These are phyloP conservation scores for Lochmaea crataegi DNA, from an alignment of 2,888 invertebrate genomes.

Conservation along the genomic window DNA sequence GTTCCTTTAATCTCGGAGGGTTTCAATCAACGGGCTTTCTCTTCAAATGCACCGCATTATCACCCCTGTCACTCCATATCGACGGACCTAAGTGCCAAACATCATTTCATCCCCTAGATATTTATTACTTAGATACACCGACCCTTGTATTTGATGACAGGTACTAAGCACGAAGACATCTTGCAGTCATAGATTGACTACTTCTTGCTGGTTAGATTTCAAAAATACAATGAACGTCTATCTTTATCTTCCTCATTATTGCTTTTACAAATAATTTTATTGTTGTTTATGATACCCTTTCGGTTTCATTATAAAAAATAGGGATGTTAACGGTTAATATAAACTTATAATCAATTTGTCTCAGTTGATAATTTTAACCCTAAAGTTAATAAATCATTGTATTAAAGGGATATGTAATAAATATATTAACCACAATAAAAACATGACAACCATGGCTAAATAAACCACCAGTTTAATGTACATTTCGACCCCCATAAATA, in stretches of 20 bases:
- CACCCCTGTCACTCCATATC: constrained; percentile 30
- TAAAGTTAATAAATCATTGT: not conserved
- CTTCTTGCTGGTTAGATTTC: not conserved
- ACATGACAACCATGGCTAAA: constrained; percentile 14
- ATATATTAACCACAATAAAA: constrained; percentile 10
- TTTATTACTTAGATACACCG: constrained; percentile 30
- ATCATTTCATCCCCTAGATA: constrained; percentile 27
- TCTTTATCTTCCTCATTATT: too few species aligned
- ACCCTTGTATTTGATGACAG: constrained; percentile 24
- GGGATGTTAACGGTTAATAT: not conserved
- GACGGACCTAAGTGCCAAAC: constrained; percentile 32
- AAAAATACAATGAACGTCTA: too few species aligned
- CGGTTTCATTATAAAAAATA: not conserved
- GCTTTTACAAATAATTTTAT: not conserved
- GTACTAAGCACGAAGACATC: constrained; percentile 10
- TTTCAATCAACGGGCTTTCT: constrained; percentile 28
- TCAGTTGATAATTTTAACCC: constrained; percentile 2
- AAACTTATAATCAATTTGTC: not conserved
- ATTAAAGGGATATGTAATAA: not conserved
- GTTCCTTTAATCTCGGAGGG: constrained; percentile 34
- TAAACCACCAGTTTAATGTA: constrained; percentile 1
- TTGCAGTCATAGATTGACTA: not conserved
- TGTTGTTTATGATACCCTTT: not conserved
- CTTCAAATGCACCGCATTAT: constrained; percentile 29
- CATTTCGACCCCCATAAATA: not conserved